Evolutionary conservation across 2,888 invertebrate genomes (phyloP), one percentile per base, ranked within the genome.

Genomic region (Parnassius glacialis): DNA sequence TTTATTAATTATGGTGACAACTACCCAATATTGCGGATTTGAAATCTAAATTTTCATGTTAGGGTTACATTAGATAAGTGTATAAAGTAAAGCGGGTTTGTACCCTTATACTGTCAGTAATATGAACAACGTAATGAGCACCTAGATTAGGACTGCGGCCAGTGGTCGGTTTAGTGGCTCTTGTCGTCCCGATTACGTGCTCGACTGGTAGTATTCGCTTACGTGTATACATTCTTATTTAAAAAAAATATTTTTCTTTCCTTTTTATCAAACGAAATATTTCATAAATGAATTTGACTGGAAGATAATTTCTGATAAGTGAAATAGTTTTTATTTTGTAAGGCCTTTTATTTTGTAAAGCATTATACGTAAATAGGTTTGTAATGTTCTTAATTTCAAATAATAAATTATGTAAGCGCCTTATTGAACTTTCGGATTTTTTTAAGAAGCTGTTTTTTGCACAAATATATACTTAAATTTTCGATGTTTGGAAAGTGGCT

Each of bases 71-170:
- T 61, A 57, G 55, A 52, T 54, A 52, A 47, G 51, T 53, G 52
- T 52, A 25, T 53, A 47, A 62, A 54, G 51, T 58, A 57, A 54
- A 50, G n/a, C 57, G 44, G 53, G 61, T 48, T 57, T 55, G 50
- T 57, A 59, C 51, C 42, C 25, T 34, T 51, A 57, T 50, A 57
- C 52, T 43, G 50, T 34, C 44, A 47, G 52, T 59, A 45, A 47
- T 51, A 41, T 43, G 54, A 43, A 20, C 50, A 58, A 41, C 54
- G 59, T 62, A 62, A 62, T 62, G 57, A 20, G 55, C 42, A 25
- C 62, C 62, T 62, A 62, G 62, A 62, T 62, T 62, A 62, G 42
- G 59, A 52, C 58, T 55, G 62, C 59, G 62, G 62, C 56, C 55
- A 55, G 62, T 45, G 50, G 61, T 57, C 57, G 34, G 53, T 55